Conservation (phyloP, 1,140 invertebrate genomes). For the Phymastichus coffea region DNA sequence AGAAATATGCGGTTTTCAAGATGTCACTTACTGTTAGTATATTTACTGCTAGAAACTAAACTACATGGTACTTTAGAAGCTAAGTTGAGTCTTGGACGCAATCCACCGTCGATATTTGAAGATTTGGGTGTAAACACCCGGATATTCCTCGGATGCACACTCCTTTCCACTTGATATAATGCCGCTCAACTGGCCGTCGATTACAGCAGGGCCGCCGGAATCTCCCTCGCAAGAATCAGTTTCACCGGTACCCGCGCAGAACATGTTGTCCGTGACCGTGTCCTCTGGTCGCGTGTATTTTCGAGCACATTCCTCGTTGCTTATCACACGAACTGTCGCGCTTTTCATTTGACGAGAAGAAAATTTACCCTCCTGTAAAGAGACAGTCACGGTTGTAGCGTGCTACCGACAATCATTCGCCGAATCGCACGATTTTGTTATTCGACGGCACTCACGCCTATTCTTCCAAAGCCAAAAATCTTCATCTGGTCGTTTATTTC, state of each 20-base stretch:
- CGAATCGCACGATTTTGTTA: not conserved
- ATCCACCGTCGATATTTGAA: constrained; percentile 44
- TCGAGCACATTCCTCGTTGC: not conserved
- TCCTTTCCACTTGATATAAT: constrained; percentile 56
- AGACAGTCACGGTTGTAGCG: not conserved
- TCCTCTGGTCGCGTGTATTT: not conserved
- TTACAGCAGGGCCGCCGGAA: constrained; percentile 38
- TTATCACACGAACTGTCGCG: not conserved
- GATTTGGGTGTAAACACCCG: constrained; percentile 60
- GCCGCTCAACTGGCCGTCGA: constrained; percentile 42
- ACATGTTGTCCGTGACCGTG: not conserved
- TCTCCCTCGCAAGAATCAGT: constrained; percentile 35
- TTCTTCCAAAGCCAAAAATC: constrained; percentile 5
- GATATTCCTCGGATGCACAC: constrained; percentile 54
- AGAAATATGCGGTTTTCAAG: too few relatives aligned
- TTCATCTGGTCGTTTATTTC: not conserved
- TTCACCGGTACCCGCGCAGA: not conserved
- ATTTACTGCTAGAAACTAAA: too few relatives aligned
- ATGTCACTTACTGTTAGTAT: too few relatives aligned
- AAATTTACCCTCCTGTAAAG: not conserved
- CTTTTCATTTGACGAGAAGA: not conserved
- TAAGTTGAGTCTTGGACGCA: not conserved
- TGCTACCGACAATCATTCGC: not conserved
- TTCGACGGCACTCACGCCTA: not conserved
- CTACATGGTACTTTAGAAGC: too few relatives aligned